These are phyloP conservation scores for Rhinophrynus dorsalis DNA, from an alignment of 2,797 vertebrate genomes.

Conservation along the genomic window DNA sequence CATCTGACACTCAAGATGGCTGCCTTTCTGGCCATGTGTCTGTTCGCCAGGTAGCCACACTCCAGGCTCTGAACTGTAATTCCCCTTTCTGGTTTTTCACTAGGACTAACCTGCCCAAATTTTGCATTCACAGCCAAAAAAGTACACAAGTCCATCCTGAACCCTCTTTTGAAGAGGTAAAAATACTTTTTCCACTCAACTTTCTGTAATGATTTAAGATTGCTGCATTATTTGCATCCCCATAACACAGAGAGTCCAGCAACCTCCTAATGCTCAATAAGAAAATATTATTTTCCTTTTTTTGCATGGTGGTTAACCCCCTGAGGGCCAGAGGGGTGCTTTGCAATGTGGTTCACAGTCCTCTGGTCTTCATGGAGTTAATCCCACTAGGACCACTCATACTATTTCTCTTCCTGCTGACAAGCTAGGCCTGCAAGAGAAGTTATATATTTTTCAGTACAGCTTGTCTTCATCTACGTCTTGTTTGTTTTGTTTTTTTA, in stretches of 20 bases:
- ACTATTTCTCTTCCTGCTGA: constrained; percentile 11
- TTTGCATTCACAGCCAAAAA: constrained; percentile 33
- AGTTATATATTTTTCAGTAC: neutral
- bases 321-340: neutral
- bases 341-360: no score
- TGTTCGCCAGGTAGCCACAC: no score
- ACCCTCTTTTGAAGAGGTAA: constrained; percentile 15
- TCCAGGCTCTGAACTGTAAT: no score
- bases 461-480: neutral
- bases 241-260: constrained; percentile 37
- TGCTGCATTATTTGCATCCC: constrained; percentile 19
- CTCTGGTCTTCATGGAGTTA: no score
- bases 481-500: no score
- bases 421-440: constrained; percentile 27
- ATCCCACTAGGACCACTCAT: constrained; percentile 18
- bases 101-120: constrained; percentile 29
- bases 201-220: constrained; percentile 44
- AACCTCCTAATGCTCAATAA: constrained; percentile 12
- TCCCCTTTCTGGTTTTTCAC: no score
- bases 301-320: constrained; percentile 40
- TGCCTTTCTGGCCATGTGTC: no score
- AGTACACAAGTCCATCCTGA: constrained; percentile 37
- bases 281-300: constrained; percentile 21
- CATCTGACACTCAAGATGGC: no score
- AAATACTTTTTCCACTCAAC: constrained; percentile 39